Conservation (phyloP, 2,113 vertebrate genomes). For the Prionailurus bengalensis region DNA sequence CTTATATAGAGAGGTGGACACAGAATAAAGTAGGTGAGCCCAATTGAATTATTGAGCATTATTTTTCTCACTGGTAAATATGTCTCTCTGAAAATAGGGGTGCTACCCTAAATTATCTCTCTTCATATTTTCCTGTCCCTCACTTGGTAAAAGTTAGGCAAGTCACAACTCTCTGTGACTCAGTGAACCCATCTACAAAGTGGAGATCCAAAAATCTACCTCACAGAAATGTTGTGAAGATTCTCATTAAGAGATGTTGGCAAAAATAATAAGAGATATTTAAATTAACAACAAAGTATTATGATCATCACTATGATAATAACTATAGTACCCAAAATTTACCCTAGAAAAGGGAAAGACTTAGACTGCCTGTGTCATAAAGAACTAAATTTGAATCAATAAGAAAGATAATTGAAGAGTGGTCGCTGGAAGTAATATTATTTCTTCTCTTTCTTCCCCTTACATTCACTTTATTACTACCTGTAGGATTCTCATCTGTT, state of each 20-base stretch:
- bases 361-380: slow-evolving; percentile 31
- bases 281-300: slow-evolving; percentile 59
- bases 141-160: slow-evolving; percentile 37
- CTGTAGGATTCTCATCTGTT: background rate
- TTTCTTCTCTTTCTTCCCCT: slow-evolving; percentile 30
- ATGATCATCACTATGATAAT: slow-evolving; percentile 52
- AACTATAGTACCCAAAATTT: slow-evolving; percentile 49
- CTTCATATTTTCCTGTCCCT: slow-evolving; percentile 13
- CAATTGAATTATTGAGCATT: slow-evolving; percentile 52
- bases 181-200: slow-evolving; percentile 67
- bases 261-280: slow-evolving; percentile 51
- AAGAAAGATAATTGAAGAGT: slow-evolving; percentile 57
- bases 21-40: slow-evolving; percentile 1
- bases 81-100: slow-evolving; percentile 43
- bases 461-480: slow-evolving; percentile 25
- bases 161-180: slow-evolving; percentile 67
- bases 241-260: slow-evolving; percentile 60
- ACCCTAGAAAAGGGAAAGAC: background rate
- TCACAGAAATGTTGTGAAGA: slow-evolving; percentile 76
- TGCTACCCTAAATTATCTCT: slow-evolving; percentile 49
- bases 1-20: background rate
- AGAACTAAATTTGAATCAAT: slow-evolving; percentile 50
- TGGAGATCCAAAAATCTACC: slow-evolving; percentile 69
- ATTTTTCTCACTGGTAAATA: slow-evolving; percentile 49
- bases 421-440: slow-evolving; percentile 45